Percentiles rank a stretch among this genome's conserved stretches.
phyloP scores from a whole-genome alignment of 2,888 invertebrate species.

The Watsonalla binaria region DNA sequence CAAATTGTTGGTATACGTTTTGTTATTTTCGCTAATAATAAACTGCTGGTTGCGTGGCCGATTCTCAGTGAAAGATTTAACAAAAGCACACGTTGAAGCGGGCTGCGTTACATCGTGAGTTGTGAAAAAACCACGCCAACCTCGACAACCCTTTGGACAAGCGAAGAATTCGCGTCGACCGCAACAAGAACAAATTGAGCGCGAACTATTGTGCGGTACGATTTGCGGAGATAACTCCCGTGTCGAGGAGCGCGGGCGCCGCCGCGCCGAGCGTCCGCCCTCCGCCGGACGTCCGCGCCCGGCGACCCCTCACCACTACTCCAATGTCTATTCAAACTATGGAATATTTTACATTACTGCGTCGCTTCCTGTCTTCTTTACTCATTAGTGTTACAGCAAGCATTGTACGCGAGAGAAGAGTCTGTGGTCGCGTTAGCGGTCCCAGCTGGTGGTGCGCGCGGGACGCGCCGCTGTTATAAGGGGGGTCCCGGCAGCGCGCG shows the following conservation, averaged over 20 bases:
- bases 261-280: constrained; percentile 40
- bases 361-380: constrained; percentile 12
- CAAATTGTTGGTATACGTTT: constrained; percentile 35
- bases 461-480: constrained; percentile 74
- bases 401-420: constrained; percentile 44
- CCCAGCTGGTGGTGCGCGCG: constrained; percentile 58
- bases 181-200: constrained; percentile 77
- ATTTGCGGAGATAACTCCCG: constrained; percentile 74
- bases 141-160: constrained; percentile 60
- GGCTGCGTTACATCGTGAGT: constrained; percentile 42
- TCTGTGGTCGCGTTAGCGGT: constrained; percentile 36
- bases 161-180: constrained; percentile 72
- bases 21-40: constrained; percentile 30
- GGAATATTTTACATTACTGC: constrained; percentile 34
- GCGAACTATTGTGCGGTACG: constrained; percentile 75
- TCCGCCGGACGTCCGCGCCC: constrained; percentile 53
- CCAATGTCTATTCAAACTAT: constrained; percentile 12
- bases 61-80: constrained; percentile 48
- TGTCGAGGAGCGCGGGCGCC: constrained; percentile 61
- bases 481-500: constrained; percentile 74
- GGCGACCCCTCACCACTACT: constrained; percentile 25
- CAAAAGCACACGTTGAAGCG: constrained; percentile 48
- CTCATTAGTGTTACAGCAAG: constrained; percentile 20
- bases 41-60: constrained; percentile 40
- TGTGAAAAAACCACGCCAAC: constrained; percentile 66